Base-by-base conservation (phyloP, 2,797 vertebrate species). In the Acomys russatus region DNA sequence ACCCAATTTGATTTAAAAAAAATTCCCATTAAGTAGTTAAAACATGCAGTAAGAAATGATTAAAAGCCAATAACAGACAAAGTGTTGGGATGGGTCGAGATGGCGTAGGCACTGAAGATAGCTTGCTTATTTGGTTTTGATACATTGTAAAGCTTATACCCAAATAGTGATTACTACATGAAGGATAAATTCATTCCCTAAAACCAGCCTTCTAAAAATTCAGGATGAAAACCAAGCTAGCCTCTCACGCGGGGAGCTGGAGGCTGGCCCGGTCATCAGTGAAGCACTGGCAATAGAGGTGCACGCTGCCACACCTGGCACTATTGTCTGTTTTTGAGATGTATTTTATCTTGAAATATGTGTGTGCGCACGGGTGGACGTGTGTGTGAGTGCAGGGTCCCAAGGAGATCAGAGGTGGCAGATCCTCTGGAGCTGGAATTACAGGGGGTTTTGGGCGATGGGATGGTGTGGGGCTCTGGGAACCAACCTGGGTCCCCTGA, bases 171-270 rank as follows among this genome's bases (percentile, higher is more conserved):
- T 73, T 90, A 59, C 8, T 4, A 59, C 30, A 51, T 23, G 25
- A 95, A 92, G 30, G 56, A 85, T 82, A 95, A 84, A 77, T 79
- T 30, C 25, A 68, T 92, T 90, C 33, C 93, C 70, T 85, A 44
- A 92, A 70, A 90, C 77, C 77, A 76, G 51, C 28, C 30, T 83
- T 70, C n/a, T 91, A 68, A 74, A 94, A 74, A 44, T 83, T 76
- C 76, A 94, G 38, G 80, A 23, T 77, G 33, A 49, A 49, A 83
- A 80, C n/a, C 9, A 71, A 56, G n/a, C 44, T 3, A 92, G 22
- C 68, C 92, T 9, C 17, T 59, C 66, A 70, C 10, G 1, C 33
- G 33, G 51, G 51, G 54, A 23, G 18, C 71, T 10, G 35, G 71
- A 44, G 8, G 17, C 30, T 22, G 28, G 14, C 77, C 33, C 51